These are phyloP conservation scores for Euzophera pinguis DNA, from an alignment of 2,888 invertebrate genomes.

Conservation along the genomic window DNA sequence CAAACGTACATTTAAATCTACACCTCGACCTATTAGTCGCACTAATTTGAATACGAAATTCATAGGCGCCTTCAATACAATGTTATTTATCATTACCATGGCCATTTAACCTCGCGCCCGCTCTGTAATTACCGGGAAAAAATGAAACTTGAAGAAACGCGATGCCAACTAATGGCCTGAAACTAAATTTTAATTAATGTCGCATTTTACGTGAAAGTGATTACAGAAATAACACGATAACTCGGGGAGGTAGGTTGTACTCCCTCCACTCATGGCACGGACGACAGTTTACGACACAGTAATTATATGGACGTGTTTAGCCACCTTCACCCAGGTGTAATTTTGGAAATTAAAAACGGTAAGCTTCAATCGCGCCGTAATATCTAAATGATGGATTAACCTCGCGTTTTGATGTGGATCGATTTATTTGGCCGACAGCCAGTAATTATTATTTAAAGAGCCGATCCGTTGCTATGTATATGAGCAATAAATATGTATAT, in stretches of 20 bases:
- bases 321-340: slow-evolving; percentile 62
- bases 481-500: not conserved
- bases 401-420: slow-evolving; percentile 76
- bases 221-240: slow-evolving; percentile 77
- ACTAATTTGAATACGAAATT: slow-evolving; percentile 79
- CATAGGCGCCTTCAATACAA: slow-evolving; percentile 69
- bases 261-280: slow-evolving; percentile 57
- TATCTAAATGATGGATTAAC: slow-evolving; percentile 80
- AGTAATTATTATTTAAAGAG: slow-evolving; percentile 72
- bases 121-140: slow-evolving; percentile 73
- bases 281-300: slow-evolving; percentile 71
- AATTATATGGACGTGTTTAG: slow-evolving; percentile 72
- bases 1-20: slow-evolving; percentile 55
- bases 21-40: slow-evolving; percentile 64
- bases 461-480: not conserved
- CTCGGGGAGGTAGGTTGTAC: slow-evolving; percentile 44
- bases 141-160: slow-evolving; percentile 76
- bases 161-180: slow-evolving; percentile 76
- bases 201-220: slow-evolving; percentile 78
- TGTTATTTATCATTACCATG: slow-evolving; percentile 75
- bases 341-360: slow-evolving; percentile 79
- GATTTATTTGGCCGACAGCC: slow-evolving; percentile 78
- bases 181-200: slow-evolving; percentile 81
- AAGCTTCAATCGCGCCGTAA: slow-evolving; percentile 74
- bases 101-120: slow-evolving; percentile 73